A percentile compares a stretch with the other conserved stretches of the same genome.
phyloP scores from a whole-genome alignment of 1,140 invertebrate genomes.

The Brachionus rubens region DNA sequence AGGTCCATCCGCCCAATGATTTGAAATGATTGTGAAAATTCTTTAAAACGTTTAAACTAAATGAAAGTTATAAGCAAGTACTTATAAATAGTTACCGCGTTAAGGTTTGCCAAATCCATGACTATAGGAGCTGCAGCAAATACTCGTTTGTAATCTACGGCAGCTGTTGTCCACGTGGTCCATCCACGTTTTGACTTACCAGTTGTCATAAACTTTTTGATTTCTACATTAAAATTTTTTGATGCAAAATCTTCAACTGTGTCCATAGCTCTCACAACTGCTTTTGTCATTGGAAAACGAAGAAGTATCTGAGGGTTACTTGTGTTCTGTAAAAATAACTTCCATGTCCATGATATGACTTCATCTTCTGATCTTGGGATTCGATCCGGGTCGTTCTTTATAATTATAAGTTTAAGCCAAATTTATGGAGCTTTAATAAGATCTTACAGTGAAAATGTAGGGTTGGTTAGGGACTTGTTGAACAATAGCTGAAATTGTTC shows the following conservation, averaged over 20 bases:
- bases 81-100: conserved; percentile 48
- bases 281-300: conserved; percentile 55
- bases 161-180: conserved; percentile 56
- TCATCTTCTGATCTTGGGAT: conserved; percentile 50
- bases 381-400: conserved; percentile 52
- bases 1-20: conserved; percentile 46
- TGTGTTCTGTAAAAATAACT: conserved; percentile 16
- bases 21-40: conserved; percentile 55
- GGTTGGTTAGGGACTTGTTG: conserved; percentile 54
- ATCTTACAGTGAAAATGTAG: conserved; percentile 51
- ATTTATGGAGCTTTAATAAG: not conserved
- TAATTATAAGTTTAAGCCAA: not conserved
- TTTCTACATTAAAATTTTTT: conserved; percentile 45
- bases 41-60: conserved; percentile 47
- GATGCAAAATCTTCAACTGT: conserved; percentile 51
- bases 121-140: conserved; percentile 54
- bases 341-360: conserved; percentile 54
- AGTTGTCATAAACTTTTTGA: conserved; percentile 51
- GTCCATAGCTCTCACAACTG: conserved; percentile 40
- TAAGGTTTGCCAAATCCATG: conserved; percentile 54
- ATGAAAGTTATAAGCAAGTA: not conserved
- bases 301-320: conserved; percentile 44
- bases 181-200: conserved; percentile 55
- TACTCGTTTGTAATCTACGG: conserved; percentile 53
- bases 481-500: conserved; percentile 50